Evolutionary conservation across 2,888 invertebrate species (phyloP), one percentile per base, ranked within the genome.

Genomic region (Agriopis aurantiaria): DNA sequence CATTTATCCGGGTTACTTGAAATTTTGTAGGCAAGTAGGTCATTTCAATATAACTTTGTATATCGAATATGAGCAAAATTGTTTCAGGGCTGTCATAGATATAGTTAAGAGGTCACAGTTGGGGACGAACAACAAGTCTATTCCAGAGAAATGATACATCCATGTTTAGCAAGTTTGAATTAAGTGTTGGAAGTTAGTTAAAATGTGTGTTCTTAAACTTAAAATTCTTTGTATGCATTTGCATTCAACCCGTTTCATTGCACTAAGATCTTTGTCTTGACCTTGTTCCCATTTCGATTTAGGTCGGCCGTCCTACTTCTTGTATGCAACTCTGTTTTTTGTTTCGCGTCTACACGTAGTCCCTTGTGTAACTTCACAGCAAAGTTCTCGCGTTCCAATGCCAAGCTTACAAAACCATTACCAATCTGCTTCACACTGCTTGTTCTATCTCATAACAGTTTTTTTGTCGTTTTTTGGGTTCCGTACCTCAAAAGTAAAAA

Each of bases 201-300:
- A 23, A 23, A 23, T 23, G 17, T 23, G 17, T 23, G 17, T 23
- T 1, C 17, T n/a, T n/a, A n/a, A n/a, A n/a, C n/a, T n/a, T n/a
- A n/a, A n/a, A n/a, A 33, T 33, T 33, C 33, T 33, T 33, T 5
- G 33, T 65, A 72, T 67, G 60, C 65, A 53, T 53, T 59, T 51
- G 65, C 59, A 74, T 74, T 73, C 75, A 70, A n/a, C 63, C 60
- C 74, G 63, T 77, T 71, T 74, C 72, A 75, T 77, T 77, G 77
- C 77, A 74, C 74, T 71, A 69, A 74, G 73, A 74, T 73, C 70
- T 75, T 71, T 71, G 67, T 72, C 72, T 71, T 71, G 72, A 75
- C 77, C 77, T 74, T 75, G 77, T 74, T 75, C 75, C 63, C 69
- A 53, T 77, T 77, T 48, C 58, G 71, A 77, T 77, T 72, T 75